Base-by-base conservation (phyloP, 2,797 vertebrate species). In the Spinus olivaceus region DNA sequence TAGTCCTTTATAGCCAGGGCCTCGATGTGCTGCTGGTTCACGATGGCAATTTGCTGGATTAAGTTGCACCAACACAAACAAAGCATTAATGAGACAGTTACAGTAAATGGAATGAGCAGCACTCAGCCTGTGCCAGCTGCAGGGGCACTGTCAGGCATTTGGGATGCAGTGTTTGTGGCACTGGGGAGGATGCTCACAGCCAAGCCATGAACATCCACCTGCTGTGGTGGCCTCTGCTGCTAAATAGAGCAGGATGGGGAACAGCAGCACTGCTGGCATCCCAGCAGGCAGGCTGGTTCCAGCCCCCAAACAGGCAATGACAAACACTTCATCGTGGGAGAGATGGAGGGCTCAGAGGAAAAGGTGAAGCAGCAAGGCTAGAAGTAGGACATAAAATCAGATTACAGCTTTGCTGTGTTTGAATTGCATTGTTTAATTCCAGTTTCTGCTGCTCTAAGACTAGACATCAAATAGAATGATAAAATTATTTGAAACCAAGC, bases 351-450 rank as follows among this genome's bases (percentile, higher is more conserved):
- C 88, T 86, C 1, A 2, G 66, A 89, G 65, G 72, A 89, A 56
- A 72, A 95, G 82, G 77, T 90, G 87, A 96, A 94, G 82, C 85
- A 88, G 87, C 18, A 28, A 83, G 63, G 65, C 67, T 39, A 21
- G 85, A 73, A 80, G 83, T 25, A 78, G 89, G 67, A 93, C 82
- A 90, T 50, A 76, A 57, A n/a, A 78, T 89, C 81, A 93, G 73
- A 93, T 90, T 95, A 82, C 63, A 88, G 83, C 73, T 67, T 61
- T 88, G 80, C 86, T 81, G 32, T 13, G 59, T 86, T 95, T 94
- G 90, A 96, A 95, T 96, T 92, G 93, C 91, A 41, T 30, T 83
- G 61, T 81, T 95, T 95, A 63, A 95, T 92, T 95, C 83, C 79
- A 81, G 84, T 81, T 95, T 92, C 90, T 91, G 42, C 54, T 28